Base-by-base conservation (phyloP, 1,140 invertebrate species). In the Anagrus nilaparvatae region DNA sequence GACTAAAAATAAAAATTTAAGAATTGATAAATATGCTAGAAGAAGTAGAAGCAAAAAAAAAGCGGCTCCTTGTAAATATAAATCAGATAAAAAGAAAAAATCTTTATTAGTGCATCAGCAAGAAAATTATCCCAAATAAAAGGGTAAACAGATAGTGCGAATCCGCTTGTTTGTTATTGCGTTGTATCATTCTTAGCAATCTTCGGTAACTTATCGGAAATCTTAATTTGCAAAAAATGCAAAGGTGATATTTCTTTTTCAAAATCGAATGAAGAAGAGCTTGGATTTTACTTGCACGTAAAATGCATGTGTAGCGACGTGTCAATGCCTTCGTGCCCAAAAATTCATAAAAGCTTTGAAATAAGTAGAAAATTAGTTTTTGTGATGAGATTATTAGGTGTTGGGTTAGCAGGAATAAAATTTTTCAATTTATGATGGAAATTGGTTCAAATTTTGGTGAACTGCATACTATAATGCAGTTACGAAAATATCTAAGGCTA, bases 381-480 rank as follows among this genome's bases (percentile, higher is more conserved):
- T 21, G 17, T 40, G 21, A 44, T 43, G 9, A 31, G 34, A 45
- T 40, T 46, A 14, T 23, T 49, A n/a, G 43, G 40, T 31, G 21
- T 45, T 27, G 35, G 40, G 16, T 34, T 31, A 9, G 37, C 20
- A 18, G 47, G 38, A 16, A 31, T 43, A 43, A 21, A 45, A 49
- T 19, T 49, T 43, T 18, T 49, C 39, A 30, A 32, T 34, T 25
- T 43, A 45, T 4, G 45, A 45, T 43, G 43, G 45, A 16, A 19
- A 43, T 27, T 36, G 43, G 24, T 43, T 25, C 14, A 9, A 25
- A 29, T 34, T 49, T 9, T 25, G 10, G 24, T 5, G 45, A 5
- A 14, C 27, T 17, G 40, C 42, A 36, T 49, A 49, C 23, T 2
- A 31, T 4, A 45, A 32, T 23, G 44, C 45, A 34, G 33, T 40